Base-by-base conservation (phyloP, 2,888 invertebrate genomes). In the Eupithecia insigniata region DNA sequence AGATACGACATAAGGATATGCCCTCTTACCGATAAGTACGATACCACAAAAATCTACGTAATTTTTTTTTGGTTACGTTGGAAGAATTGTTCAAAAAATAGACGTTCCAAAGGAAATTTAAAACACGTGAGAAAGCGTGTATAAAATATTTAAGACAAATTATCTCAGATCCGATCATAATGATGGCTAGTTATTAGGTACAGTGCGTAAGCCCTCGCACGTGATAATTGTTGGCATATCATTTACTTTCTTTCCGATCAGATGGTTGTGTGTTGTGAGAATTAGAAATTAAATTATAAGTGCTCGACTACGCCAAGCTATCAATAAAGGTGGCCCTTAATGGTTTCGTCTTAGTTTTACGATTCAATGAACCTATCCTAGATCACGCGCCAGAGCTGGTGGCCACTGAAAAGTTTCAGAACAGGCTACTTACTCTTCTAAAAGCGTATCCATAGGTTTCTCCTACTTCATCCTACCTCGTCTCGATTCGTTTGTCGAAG, bases 401-500 rank as follows among this genome's bases (percentile, higher is more conserved):
- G n/a, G 7, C 60, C 28, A 7, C 30, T 7, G 3, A 28, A 58
- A 30, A 60, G 18, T 18, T 30, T 28, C 60, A 18, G 18, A 30
- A 18, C 8, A 7, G 30, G 18, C 14, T 6, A 1, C 2, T 10
- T 6, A 1, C 2, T 10, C 7, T 7, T 8, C 3, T 18, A 39
- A 14, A 58, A 18, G 60, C 65, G 10, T 69, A 72, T 78, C 77
- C 77, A 74, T 32, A 67, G 2, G 3, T n/a, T 62, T 34, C 26
- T 64, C 34, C 16, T 28, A 66, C 39, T 18, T 58, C 70, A 30
- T 43, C 72, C 73, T 69, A 72, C 77, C 71, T 72, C 71, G 69
- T 78, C 76, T 58, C 70, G 69, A 69, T 71, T 76, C 81, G 70
- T 69, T 58, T 66, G 64, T 70, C 71, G 72, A 75, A 78, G 71